phyloP scores from a whole-genome alignment of 2,888 invertebrate genomes.

The Lamellibrachia satsuma region DNA sequence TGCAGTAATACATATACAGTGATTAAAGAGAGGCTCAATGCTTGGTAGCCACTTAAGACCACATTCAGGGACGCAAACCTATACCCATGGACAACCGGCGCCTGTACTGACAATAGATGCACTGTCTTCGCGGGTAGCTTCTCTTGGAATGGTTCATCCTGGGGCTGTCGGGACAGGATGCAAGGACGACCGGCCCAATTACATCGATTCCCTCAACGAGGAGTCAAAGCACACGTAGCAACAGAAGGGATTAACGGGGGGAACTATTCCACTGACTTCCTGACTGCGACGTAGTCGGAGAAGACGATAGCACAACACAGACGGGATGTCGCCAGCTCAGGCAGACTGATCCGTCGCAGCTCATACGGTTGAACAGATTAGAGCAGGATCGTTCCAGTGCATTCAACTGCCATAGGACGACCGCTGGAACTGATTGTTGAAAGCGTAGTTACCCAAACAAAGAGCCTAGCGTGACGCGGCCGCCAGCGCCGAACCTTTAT shows the following conservation, averaged over 20 bases:
- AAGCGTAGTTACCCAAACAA: neutral
- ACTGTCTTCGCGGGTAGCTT: neutral
- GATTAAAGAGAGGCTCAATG: neutral
- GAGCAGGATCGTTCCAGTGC: neutral
- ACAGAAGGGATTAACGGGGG: slow-evolving; percentile 4
- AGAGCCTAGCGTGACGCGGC: neutral
- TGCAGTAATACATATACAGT: neutral
- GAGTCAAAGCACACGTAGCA: neutral
- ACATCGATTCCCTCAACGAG: neutral
- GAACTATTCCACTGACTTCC: neutral
- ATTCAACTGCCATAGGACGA: neutral
- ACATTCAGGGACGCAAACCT: neutral
- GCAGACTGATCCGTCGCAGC: neutral
- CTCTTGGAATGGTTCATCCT: neutral
- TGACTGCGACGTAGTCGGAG: neutral
- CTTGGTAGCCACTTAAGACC: neutral
- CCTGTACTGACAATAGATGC: neutral
- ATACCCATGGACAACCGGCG: neutral
- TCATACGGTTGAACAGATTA: neutral
- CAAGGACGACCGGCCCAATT: neutral
- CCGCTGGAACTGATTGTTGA: neutral
- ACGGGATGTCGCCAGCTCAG: neutral
- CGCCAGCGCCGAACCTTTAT: neutral
- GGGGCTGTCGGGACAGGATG: neutral
- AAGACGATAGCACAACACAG: neutral